Conservation (phyloP, 2,113 vertebrate species). For the Capreolus pygargus region DNA sequence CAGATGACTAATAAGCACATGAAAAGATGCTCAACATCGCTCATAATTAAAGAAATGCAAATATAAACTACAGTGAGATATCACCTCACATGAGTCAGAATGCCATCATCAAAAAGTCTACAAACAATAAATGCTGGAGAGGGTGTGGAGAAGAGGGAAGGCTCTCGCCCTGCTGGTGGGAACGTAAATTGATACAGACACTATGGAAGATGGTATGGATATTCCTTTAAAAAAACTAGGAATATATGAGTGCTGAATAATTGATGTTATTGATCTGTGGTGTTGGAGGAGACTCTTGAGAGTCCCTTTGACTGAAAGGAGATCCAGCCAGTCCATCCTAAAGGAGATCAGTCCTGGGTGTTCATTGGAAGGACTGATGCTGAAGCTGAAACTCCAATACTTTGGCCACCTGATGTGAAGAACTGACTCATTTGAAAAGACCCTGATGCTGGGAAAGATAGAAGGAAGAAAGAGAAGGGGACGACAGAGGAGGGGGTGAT, state of each 20-base stretch:
- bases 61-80: not conserved
- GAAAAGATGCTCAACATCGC: not conserved
- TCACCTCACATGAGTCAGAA: not conserved
- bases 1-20: not conserved
- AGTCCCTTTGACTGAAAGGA: not conserved
- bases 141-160: not conserved
- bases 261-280: not conserved
- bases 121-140: not conserved
- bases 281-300: not conserved
- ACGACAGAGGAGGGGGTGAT: not conserved
- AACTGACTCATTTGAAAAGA: not conserved
- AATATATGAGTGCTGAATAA: not conserved
- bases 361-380: not conserved
- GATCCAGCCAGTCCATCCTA: not conserved
- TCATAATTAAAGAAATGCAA: not conserved
- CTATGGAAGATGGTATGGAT: not conserved
- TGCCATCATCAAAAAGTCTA: not conserved
- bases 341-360: not conserved
- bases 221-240: not conserved
- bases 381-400: not conserved
- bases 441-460: too few relatives aligned
- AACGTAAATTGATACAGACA: not conserved
- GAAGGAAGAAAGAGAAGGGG: not conserved
- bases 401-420: not conserved
- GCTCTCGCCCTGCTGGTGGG: not conserved